Base-by-base conservation (phyloP, 2,113 vertebrate species). In the Panurus biarmicus region DNA sequence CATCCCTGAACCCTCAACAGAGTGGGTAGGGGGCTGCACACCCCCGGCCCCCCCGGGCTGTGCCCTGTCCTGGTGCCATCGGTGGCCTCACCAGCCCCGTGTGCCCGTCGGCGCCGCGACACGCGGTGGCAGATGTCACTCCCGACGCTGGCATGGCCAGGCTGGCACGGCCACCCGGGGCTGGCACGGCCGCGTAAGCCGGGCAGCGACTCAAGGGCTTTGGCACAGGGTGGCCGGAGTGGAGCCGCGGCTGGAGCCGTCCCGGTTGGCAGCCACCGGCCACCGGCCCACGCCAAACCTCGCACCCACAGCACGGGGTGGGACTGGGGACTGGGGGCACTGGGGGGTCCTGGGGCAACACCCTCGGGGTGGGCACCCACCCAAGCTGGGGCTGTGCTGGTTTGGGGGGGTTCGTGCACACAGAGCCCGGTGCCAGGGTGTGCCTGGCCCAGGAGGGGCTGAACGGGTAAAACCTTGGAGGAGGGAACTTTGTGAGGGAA, bases 201-300 rank as follows among this genome's bases (percentile, higher is more conserved):
- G 95, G 96, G 94, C 94, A 96, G 78, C 35, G 45, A 62, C 90
- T 93, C 53, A 87, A 53, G 96, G 96, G 97, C 95, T 96, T 95
- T 98, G 97, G 97, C 96, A 93, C 51, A 3, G 38, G 26, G 42
- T 9, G 92, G 51, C 80, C 78, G 5, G 85, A 94, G 80, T 10
- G 4, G 53, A 94, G 96, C 77, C 64, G 53, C 0, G 88, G 89
- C 72, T 78, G 87, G 91, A 95, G 84, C 88, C 26, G 7, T 42
- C 80, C 58, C 10, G 80, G 33, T 71, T 96, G 96, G 96, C 94
- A 81, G 45, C 91, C 90, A n/a, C 82, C 51, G 66, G 88, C 22
- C 42, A 36, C n/a, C 2, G 26, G 77, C 14, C 53, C 78, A 4
- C 3, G 84, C 82, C 94, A 35, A 69, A 28, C 72, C 42, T 51